phyloP scores from a whole-genome alignment of 1,140 invertebrate genomes.

The Neocloeon triangulifer region DNA sequence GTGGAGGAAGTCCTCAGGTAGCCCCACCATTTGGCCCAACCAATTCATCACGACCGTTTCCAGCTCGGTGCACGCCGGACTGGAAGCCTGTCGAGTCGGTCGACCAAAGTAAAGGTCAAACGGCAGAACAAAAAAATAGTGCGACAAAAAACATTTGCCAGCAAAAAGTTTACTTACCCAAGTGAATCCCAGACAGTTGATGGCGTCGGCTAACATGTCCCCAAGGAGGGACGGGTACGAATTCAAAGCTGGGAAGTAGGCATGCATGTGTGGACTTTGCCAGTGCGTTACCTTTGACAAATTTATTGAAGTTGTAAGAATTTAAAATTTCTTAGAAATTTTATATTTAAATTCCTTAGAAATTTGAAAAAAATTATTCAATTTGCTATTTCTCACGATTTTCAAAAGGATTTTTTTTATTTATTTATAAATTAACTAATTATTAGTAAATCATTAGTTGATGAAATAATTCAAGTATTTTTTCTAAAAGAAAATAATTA shows the following conservation, averaged over 20 bases:
- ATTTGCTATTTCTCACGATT: no score
- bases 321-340: no score
- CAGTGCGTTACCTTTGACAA: slow-evolving; percentile 78
- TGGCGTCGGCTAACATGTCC: slow-evolving; percentile 88
- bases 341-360: no score
- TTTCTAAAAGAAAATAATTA: background rate
- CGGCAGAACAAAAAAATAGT: no score
- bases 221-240: slow-evolving; percentile 88
- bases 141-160: no score
- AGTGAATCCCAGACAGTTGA: slow-evolving; percentile 75
- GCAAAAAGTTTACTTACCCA: slow-evolving; percentile 60
- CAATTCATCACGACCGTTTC: slow-evolving; percentile 96
- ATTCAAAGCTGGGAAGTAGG: slow-evolving; percentile 90
- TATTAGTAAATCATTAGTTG: no score
- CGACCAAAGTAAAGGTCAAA: no score
- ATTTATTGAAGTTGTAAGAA: no score
- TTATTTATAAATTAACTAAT: no score
- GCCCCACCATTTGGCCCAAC: slow-evolving; percentile 81
- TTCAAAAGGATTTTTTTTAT: no score
- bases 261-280: slow-evolving; percentile 93
- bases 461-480: background rate
- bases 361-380: no score
- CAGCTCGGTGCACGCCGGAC: slow-evolving; percentile 88
- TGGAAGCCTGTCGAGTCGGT: slow-evolving; percentile 73
- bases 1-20: slow-evolving; percentile 76